Percentiles rank a stretch among this genome's conserved stretches.
phyloP scores from a whole-genome alignment of 2,888 invertebrate genomes.

The Myopa tessellatipennis region DNA sequence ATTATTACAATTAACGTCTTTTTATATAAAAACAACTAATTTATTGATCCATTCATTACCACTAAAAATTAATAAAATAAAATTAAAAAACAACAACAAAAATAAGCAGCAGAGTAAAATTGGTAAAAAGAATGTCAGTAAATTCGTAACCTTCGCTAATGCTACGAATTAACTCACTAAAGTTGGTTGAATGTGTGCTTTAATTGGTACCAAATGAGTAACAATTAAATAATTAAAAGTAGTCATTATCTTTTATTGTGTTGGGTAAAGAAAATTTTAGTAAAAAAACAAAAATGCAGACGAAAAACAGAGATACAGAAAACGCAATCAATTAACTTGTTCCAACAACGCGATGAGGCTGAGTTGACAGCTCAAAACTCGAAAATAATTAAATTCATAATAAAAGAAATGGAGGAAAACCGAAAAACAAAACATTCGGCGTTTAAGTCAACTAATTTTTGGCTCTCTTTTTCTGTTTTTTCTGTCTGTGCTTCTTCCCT shows the following conservation, averaged over 20 bases:
- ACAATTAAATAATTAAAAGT: constrained; percentile 6
- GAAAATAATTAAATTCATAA: not conserved
- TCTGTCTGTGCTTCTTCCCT: too few relatives aligned
- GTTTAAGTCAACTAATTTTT: not conserved
- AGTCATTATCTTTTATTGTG: not conserved
- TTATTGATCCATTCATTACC: too few relatives aligned
- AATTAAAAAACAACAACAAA: too few relatives aligned
- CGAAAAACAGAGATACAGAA: not conserved
- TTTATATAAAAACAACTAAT: too few relatives aligned
- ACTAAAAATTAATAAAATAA: too few relatives aligned
- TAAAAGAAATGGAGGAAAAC: not conserved
- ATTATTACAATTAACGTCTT: too few relatives aligned
- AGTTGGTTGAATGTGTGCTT: too few relatives aligned
- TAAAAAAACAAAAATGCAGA: not conserved
- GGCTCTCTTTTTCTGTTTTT: not conserved
- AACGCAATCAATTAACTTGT: not conserved
- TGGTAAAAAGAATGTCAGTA: too few relatives aligned
- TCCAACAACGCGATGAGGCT: not conserved
- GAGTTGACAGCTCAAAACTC: not conserved
- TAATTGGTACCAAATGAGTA: not conserved
- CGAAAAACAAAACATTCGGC: not conserved
- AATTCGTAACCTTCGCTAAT: too few relatives aligned
- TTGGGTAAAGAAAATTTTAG: not conserved
- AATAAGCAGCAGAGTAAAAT: too few relatives aligned
- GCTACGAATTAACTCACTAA: too few relatives aligned